Evolutionary conservation across 2,888 invertebrate species (phyloP), one percentile per base, ranked within the genome.

Genomic region (Chaitophorus viminalis): DNA sequence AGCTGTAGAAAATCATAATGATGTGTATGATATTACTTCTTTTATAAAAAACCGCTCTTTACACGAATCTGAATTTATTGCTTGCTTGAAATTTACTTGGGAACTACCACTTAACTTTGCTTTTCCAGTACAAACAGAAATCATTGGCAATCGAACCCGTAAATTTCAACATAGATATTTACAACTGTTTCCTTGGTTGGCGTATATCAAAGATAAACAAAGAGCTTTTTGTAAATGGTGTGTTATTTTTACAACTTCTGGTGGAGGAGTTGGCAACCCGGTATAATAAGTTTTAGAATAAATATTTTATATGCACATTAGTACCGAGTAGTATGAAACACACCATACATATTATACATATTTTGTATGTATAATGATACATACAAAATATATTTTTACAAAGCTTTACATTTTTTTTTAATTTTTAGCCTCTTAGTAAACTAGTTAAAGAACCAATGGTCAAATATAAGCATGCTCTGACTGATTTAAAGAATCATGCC

Each of bases 1-100:
- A 68, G 68, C 68, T 70, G 29, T 70, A 76, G 76, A 52, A 76
- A 76, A 76, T 8, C 76, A 76, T 76, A 76, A 76, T 76, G 68
- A 70, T 70, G 0, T 76, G 52, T 31, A 76, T 52, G 52, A 76
- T 76, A 76, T 52, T 76, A 52, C 76, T 52, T 76, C 76, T 76
- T 76, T 76, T 52, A 52, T 76, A 76, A 52, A 52, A 46, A 52
- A 52, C 14, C 76, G 75, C 29, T 46, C 76, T 29, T 76, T 76
- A 52, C 76, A 76, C 1, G 52, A 76, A 3, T 52, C 46, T 76
- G 76, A 76, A 18, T 52, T 76, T 76, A 75, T 75, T 75, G 75
- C 39, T 75, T 75, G 46, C 39, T 46, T 75, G 75, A 46, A 75
- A 75, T 75, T 46, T n/a, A 46, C 46, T 75, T 75, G 46, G 75